Evolutionary conservation across 2,113 vertebrate genomes (phyloP), one percentile per base, ranked within the genome.

Genomic region (Orientallactaga bullata): DNA sequence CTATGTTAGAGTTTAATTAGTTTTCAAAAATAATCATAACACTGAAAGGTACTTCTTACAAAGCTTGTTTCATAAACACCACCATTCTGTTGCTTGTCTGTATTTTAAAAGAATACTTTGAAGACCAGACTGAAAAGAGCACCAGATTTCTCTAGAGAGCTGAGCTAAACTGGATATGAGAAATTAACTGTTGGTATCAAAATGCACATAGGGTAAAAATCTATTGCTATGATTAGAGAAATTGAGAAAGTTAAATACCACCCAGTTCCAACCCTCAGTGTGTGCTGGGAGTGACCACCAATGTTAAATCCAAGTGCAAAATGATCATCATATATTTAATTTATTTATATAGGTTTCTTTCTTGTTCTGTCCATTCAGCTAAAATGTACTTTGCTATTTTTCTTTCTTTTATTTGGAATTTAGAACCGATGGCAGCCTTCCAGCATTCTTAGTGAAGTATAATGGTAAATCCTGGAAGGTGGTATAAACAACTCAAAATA

Each of bases 161-260:
- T 89, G 82, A 85, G 68, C 37, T 85, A 82, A 88, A 1, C n/a
- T 61, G 21, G 0, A 76, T 69, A 47, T 0, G 5, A 66, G 32
- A 86, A 71, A 66, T 80, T 84, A 24, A 2, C 35, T 24, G 73
- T 69, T 92, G 80, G 71, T 58, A 55, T 60, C 37, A 93, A 90
- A 72, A 30, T 55, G 65, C 91, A 47, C 24, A 17, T 73, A 92
- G 85, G 11, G 42, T 23, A 91, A 51, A 60, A 95, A 66, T 55
- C 10, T 77, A 4, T 37, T 68, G 78, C 2, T 85, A 77, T 11
- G 20, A 4, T 28, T 71, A 30, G 35, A 81, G 23, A 89, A 71
- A 42, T 17, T 42, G 8, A 89, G 76, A 76, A 83, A 91, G 72
- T 55, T 42, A 80, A 93, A 77, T 85, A 11, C 0, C 35, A 68